phyloP scores from a whole-genome alignment of 2,888 invertebrate species.

The Nephrotoma appendiculata region DNA sequence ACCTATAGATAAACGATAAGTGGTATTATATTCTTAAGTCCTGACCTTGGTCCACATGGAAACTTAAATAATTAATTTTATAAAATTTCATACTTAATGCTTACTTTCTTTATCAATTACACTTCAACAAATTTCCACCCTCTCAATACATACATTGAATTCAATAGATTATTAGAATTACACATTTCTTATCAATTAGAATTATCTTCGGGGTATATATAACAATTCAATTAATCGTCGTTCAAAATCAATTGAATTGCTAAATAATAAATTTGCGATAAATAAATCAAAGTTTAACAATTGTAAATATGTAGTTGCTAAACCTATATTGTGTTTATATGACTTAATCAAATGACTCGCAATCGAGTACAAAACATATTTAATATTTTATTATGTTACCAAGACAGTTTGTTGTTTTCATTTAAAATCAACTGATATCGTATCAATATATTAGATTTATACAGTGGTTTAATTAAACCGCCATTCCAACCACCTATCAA shows the following conservation, averaged over 20 bases:
- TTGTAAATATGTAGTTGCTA: background rate
- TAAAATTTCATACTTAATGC: background rate
- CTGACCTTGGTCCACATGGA: background rate
- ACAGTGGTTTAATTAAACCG: no score
- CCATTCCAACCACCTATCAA: no score
- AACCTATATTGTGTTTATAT: background rate
- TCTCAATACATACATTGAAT: background rate
- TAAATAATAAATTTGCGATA: background rate
- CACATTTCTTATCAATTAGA: no score
- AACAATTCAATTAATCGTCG: no score
- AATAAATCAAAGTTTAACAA: background rate
- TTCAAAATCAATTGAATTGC: no score
- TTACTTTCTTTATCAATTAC: background rate
- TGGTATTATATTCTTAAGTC: background rate
- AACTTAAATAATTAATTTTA: background rate
- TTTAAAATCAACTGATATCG: background rate
- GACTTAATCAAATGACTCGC: background rate
- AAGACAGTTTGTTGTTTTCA: background rate
- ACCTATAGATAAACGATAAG: background rate
- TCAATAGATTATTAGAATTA: no score
- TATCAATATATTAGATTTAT: background rate
- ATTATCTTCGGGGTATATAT: no score
- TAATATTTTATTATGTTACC: background rate
- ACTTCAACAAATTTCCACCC: background rate
- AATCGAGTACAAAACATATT: no score